Base-by-base conservation (phyloP, 2,888 invertebrate species). In the Phalera bucephala region DNA sequence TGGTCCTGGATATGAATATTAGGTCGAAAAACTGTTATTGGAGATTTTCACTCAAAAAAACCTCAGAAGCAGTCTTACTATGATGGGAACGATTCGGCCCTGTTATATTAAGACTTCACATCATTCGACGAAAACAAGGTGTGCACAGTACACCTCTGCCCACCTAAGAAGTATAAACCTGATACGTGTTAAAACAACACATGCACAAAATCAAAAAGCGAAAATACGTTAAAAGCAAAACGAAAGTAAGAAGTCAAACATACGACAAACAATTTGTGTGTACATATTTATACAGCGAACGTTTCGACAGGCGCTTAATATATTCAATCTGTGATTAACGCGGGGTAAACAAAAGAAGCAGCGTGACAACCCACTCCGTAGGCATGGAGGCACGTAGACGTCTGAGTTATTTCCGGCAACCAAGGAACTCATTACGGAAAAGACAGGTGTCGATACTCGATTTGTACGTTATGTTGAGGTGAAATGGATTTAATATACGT, bases 371-470 rank as follows among this genome's bases (percentile, higher is more conserved):
- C n/a, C 12, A 3, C 4, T 17, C 5, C 3, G 5, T 3, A 17
- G 17, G 25, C 42, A 44, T 46, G 33, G 36, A 20, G 29, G 25
- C 34, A 25, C 27, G 31, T 29, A 37, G 36, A 19, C 38, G 52
- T 58, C 57, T 57, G 55, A 41, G 38, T 52, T 40, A 55, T 58
- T 50, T 57, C 58, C 58, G 55, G 42, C 38, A 36, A 35, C 43
- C 41, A 19, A 44, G 43, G 14, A 45, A 37, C 47, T 50, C 43
- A 50, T 56, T 40, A 44, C 1, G 5, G n/a, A 40, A 36, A 41
- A 13, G 20, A 31, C 36, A 31, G 33, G 48, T 54, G 40, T 29
- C 7, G 27, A 14, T 14, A 14, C 12, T 14, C 17, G 17, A 3
- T 17, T 17, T 5, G 5, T 17, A 3, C 17, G 3, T 17, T 5